Conservation (phyloP, 2,888 invertebrate species). For the Leptura quadrifasciata region DNA sequence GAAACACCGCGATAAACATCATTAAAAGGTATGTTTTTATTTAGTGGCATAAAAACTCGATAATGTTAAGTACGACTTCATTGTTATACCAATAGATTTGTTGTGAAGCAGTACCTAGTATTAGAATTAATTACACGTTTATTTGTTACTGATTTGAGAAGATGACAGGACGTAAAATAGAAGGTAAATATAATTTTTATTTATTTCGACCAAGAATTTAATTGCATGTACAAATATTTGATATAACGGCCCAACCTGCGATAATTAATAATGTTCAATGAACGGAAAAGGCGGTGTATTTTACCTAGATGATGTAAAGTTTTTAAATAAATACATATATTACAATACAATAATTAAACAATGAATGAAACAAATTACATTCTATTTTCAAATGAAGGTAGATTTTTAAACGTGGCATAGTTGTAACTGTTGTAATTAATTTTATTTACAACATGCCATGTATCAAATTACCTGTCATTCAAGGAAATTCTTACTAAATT, state of each 20-base stretch:
- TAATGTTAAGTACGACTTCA: slow-evolving; percentile 6
- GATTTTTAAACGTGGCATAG: too few species aligned
- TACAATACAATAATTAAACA: too few species aligned
- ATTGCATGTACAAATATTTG: background rate
- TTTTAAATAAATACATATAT: too few species aligned
- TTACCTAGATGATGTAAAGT: too few species aligned
- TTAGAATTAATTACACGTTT: background rate
- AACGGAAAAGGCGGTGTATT: background rate
- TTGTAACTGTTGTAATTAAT: too few species aligned
- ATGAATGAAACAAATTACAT: too few species aligned
- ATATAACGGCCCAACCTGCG: background rate
- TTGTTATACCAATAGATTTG: background rate
- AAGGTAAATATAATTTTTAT: background rate
- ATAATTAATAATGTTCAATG: background rate
- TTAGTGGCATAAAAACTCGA: slow-evolving; percentile 23
- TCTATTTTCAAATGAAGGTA: too few species aligned
- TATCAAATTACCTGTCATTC: too few species aligned
- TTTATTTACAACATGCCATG: too few species aligned
- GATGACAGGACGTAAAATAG: background rate
- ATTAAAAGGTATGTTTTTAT: slow-evolving; percentile 32
- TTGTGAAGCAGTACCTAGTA: background rate
- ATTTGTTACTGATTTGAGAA: slow-evolving; percentile 6
- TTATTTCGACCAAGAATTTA: background rate
- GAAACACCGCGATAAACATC: slow-evolving; percentile 28
- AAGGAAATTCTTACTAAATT: too few species aligned